Conservation (phyloP, 1,140 invertebrate species). For the Eufriesea mexicana region DNA sequence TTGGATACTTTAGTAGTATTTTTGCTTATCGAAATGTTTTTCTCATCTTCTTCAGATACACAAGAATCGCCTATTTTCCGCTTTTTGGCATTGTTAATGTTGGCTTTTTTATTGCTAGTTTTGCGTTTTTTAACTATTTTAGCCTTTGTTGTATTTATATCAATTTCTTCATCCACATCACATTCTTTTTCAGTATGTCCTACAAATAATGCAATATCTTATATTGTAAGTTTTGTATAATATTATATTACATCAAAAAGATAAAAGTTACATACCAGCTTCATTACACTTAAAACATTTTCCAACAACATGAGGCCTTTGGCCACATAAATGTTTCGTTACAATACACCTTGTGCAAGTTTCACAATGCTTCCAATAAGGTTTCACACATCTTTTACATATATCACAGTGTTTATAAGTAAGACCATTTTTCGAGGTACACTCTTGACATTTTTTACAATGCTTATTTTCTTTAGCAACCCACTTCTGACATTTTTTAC, state of each 20-base stretch:
- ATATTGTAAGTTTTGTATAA: not conserved
- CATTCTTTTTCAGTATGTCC: constrained; percentile 69
- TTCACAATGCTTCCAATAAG: constrained; percentile 90
- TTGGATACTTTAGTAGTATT: not conserved
- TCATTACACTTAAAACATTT: constrained; percentile 73
- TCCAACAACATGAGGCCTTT: constrained; percentile 74
- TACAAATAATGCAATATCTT: constrained; percentile 46
- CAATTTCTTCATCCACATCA: constrained; percentile 9
- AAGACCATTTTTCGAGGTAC: constrained; percentile 92
- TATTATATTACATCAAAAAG: constrained; percentile 14
- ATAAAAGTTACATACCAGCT: constrained; percentile 58
- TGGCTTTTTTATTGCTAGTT: not conserved
- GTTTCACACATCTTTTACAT: constrained; percentile 92
- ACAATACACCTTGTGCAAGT: constrained; percentile 87
- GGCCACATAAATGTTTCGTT: constrained; percentile 85
- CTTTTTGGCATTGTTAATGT: constrained; percentile 17
- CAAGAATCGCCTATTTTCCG: constrained; percentile 31
- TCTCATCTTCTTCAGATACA: not conserved
- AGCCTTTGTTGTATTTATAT: not conserved
- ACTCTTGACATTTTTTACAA: constrained; percentile 88
- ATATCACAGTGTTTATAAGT: constrained; percentile 89
- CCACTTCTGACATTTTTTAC: constrained; percentile 87
- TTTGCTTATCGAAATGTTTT: not conserved
- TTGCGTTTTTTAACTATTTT: constrained; percentile 46
- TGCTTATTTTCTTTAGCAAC: constrained; percentile 88